These are phyloP conservation scores for Pipistrellus pygmaeus DNA, from an alignment of 2,797 vertebrate genomes.

Conservation along the genomic window DNA sequence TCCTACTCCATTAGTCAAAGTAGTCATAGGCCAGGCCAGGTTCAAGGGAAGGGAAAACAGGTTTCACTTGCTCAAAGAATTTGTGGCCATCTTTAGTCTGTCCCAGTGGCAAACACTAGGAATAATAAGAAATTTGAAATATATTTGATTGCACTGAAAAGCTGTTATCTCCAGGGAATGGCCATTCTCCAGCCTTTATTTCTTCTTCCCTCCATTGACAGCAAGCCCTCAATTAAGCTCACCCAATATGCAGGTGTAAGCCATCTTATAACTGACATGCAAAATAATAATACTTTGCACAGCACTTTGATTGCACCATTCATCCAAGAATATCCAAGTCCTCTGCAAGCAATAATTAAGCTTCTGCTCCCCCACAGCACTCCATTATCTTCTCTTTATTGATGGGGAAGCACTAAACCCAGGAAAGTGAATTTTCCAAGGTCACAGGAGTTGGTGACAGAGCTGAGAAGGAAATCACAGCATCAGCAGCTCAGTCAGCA, in stretches of 20 bases:
- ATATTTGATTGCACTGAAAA: background rate
- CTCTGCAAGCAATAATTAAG: constrained; percentile 67
- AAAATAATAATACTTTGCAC: constrained; percentile 72
- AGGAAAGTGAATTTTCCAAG: constrained; percentile 26
- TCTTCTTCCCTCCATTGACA: background rate
- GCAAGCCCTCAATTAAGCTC: constrained; percentile 42
- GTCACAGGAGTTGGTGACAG: constrained; percentile 9
- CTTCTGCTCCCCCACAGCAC: background rate
- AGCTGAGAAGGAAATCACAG: background rate
- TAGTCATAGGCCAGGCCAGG: background rate
- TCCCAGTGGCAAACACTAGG: background rate
- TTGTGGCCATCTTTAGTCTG: background rate
- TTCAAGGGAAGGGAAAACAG: background rate
- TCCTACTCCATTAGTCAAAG: background rate
- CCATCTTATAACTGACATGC: constrained; percentile 57
- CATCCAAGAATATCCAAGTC: constrained; percentile 59
- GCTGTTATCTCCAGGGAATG: background rate
- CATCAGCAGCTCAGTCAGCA: background rate
- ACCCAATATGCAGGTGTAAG: constrained; percentile 35
- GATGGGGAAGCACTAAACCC: background rate
- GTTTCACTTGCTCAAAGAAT: background rate
- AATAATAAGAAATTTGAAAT: constrained; percentile 28
- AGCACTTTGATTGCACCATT: constrained; percentile 70
- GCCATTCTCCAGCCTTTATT: background rate
- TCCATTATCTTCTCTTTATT: constrained; percentile 54